Conservation (phyloP, 2,797 vertebrate genomes). For the Peromyscus aztecus region DNA sequence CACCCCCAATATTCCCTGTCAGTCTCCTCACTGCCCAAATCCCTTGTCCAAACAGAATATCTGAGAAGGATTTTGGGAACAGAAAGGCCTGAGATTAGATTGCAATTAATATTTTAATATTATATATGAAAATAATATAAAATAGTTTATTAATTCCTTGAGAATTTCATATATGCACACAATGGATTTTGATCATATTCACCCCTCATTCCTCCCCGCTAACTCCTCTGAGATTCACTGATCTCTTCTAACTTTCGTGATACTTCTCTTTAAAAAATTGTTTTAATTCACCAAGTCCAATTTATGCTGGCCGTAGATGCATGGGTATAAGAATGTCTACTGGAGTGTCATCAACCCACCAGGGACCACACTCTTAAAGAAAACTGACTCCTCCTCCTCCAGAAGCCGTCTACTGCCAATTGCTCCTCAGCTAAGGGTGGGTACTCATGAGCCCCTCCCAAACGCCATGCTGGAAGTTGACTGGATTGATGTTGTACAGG, state of each 20-base stretch:
- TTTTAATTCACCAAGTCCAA: background rate
- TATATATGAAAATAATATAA: background rate
- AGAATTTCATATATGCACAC: background rate
- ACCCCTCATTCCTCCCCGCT: no score
- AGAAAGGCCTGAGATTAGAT: background rate
- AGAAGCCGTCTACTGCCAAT: background rate
- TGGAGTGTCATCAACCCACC: background rate
- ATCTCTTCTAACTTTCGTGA: background rate
- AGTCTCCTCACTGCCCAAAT: background rate
- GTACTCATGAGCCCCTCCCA: background rate
- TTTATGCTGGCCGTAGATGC: background rate
- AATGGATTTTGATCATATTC: background rate
- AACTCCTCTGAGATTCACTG: background rate
- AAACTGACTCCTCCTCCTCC: background rate
- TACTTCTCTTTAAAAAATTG: background rate
- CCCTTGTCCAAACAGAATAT: background rate
- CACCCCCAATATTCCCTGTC: fast-evolving
- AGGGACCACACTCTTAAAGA: background rate
- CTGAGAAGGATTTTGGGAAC: background rate
- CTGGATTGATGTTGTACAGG: background rate
- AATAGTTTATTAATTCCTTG: background rate
- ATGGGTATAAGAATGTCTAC: background rate
- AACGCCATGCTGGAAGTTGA: background rate
- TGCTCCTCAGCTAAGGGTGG: background rate
- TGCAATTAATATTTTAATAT: background rate